Evolutionary conservation across 2,888 invertebrate species (phyloP).

Genomic region (Blomia tropicalis): DNA sequence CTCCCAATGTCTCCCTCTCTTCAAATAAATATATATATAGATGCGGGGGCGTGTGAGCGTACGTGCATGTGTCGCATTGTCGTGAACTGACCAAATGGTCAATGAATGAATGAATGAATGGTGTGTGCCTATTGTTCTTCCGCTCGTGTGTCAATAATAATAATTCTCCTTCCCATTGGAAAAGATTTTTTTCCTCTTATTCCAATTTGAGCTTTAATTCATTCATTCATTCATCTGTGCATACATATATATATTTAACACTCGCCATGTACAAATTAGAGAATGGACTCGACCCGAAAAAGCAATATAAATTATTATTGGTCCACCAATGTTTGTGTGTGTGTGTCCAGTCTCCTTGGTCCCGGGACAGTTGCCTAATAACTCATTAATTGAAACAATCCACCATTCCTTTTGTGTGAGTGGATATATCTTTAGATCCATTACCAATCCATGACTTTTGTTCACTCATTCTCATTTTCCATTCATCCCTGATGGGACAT

Average conservation of each 20-base stretch:
- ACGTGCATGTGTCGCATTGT: constrained; percentile 1
- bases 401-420: neutral
- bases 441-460: neutral
- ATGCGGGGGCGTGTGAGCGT: constrained; percentile 12
- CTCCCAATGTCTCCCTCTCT: too few relatives aligned
- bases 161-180: neutral
- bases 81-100: neutral
- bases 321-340: neutral
- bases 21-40: too few relatives aligned
- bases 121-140: neutral
- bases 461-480: neutral
- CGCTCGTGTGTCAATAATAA: constrained; percentile 1
- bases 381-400: constrained; percentile 11
- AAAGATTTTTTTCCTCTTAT: neutral
- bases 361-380: neutral
- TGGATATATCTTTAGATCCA: neutral
- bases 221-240: too few relatives aligned
- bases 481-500: too few relatives aligned
- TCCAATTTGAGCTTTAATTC: neutral
- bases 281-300: too few relatives aligned
- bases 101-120: neutral
- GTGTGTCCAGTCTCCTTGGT: neutral
- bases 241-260: too few relatives aligned
- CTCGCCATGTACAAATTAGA: too few relatives aligned
- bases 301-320: too few relatives aligned